Base-by-base conservation (phyloP, 1,140 invertebrate species). In the Schlechtendalia chinensis region DNA sequence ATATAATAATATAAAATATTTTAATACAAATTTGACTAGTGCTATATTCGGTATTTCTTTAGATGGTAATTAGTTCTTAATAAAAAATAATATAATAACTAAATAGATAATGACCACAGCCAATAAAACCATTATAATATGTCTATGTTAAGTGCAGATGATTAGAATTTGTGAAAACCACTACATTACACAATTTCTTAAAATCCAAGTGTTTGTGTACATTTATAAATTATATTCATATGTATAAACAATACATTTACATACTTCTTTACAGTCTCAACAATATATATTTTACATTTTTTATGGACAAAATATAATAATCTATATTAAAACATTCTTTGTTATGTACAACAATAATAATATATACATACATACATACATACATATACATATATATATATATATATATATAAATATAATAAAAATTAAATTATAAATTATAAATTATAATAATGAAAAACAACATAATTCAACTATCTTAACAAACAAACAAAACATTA, bases 251-350 rank as follows among this genome's bases (percentile, higher is more conserved):
- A 79, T 61, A 79, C 58, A 79, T 79, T 79, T 79, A 79, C 75
- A 79, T 63, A 79, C 54, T 19, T 79, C 56, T 79, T 79, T 79
- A 79, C 75, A 79, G 75, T 79, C 75, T 79, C 75, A 79, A 79
- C 75, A 79, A 79, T 63, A 79, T 61, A 59, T 79, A 79, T 45
- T 63, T 79, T 79, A 79, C 75, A 79, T 50, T 77, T 79, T 39
- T 79, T 79, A 79, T 79, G 75, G 75, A 79, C 75, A 79, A 79
- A 61, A 79, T 79, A 79, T 79, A 79, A 61, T 79, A 77, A 79
- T 79, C 75, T 79, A 79, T 79, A 79, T 63, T 79, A 79, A 39
- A 79, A 59, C 56, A 61, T 79, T 75, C 24, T 79, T 79, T 79
- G 58, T 79, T 79, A 79, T 79, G 32, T 79, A 79, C 75, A 79